These are phyloP conservation scores for Diloba caeruleocephala DNA, from an alignment of 2,888 invertebrate genomes.

Conservation along the genomic window DNA sequence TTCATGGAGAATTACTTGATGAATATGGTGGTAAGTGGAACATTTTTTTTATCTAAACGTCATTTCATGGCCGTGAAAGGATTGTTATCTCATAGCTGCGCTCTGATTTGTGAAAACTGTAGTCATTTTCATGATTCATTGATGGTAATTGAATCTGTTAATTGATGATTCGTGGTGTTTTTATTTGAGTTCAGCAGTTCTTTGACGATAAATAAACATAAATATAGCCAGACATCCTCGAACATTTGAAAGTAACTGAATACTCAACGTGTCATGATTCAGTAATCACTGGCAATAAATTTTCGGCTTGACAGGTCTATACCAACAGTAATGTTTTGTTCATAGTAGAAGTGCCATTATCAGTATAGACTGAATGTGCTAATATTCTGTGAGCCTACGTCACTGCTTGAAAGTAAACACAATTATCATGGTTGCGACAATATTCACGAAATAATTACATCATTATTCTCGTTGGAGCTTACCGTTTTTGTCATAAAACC, in stretches of 20 bases:
- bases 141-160: constrained; percentile 35
- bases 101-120: constrained; percentile 22
- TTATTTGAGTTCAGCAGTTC: not conserved
- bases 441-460: constrained; percentile 42
- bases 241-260: constrained; percentile 4
- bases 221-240: too few relatives aligned
- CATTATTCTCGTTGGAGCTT: constrained; percentile 29
- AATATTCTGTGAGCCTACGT: constrained; percentile 31
- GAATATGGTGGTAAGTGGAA: constrained; percentile 91
- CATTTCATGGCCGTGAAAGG: constrained; percentile 37
- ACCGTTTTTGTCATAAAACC: constrained; percentile 41
- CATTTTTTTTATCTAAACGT: constrained; percentile 32
- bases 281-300: constrained; percentile 15
- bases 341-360: constrained; percentile 20
- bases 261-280: constrained; percentile 6
- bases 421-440: constrained; percentile 32
- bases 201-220: too few relatives aligned
- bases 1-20: constrained; percentile 95
- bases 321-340: constrained; percentile 21
- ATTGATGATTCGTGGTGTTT: constrained; percentile 22
- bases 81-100: constrained; percentile 36
- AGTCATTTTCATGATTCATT: constrained; percentile 23
- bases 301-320: constrained; percentile 17
- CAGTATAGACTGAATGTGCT: constrained; percentile 19
- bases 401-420: constrained; percentile 45